Evolutionary conservation across 2,113 vertebrate species (phyloP).

Genomic region (Ancistrus triradiatus): DNA sequence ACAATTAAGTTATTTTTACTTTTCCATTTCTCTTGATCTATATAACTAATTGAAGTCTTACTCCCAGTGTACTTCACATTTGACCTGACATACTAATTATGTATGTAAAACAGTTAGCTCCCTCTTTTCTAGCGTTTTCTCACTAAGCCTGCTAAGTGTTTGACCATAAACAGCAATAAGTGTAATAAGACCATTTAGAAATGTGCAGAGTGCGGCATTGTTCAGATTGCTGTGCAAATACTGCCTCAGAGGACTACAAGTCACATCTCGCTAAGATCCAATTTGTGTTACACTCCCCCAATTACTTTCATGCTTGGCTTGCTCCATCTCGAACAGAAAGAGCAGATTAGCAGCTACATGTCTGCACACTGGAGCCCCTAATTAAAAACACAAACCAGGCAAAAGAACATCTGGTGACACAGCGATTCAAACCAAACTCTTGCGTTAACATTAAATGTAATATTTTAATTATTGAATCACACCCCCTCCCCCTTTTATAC

Average conservation of each 20-base stretch:
- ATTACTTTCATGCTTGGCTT: slow-evolving; percentile 74
- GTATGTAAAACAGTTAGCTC: too few species aligned
- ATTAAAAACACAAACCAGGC: slow-evolving; percentile 69
- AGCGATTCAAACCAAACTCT: slow-evolving; percentile 1
- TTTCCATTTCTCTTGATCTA: too few species aligned
- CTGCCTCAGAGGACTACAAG: slow-evolving; percentile 63
- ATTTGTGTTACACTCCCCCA: slow-evolving; percentile 71
- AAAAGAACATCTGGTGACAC: slow-evolving; percentile 57
- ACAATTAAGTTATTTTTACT: too few species aligned
- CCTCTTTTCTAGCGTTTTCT: too few species aligned
- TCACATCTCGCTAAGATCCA: slow-evolving; percentile 66
- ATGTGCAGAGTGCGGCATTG: slow-evolving; percentile 56
- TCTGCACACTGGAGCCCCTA: slow-evolving; percentile 61
- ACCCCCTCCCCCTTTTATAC: too few species aligned
- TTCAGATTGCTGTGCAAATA: slow-evolving; percentile 66
- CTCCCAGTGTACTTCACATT: too few species aligned
- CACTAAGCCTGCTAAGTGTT: slow-evolving; percentile 50
- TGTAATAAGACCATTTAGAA: slow-evolving; percentile 56
- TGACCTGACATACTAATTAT: too few species aligned
- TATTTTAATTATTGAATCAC: not conserved
- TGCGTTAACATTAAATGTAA: not conserved
- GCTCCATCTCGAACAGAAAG: slow-evolving; percentile 64
- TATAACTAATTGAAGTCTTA: too few species aligned
- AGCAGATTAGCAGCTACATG: slow-evolving; percentile 68
- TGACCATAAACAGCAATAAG: slow-evolving; percentile 48